Evolutionary conservation across 2,888 invertebrate genomes (phyloP), one percentile per base, ranked within the genome.

Genomic region (Drosophila neonasuta): DNA sequence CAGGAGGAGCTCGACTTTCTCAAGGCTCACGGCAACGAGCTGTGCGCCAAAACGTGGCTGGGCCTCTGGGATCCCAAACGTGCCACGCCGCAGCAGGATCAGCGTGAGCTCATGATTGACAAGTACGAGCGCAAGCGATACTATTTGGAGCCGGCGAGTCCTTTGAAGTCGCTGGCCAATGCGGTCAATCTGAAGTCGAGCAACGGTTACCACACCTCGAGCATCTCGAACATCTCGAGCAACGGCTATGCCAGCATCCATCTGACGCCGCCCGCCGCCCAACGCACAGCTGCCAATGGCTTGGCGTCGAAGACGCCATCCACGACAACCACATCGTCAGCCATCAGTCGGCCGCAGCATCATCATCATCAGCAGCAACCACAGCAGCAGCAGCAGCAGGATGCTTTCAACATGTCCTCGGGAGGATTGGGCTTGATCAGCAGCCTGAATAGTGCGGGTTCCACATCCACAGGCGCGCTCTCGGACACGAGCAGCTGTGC

Each of bases 1-100:
- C 94, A 95, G 81, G 99, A 99, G 86, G 99, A 99, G 92, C 95
- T 99, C 89, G 97, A 98, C 88, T 95, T 96, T 88, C 93, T 99
- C 79, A 95, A 95, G 92, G 92, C 93, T 74, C 95, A 95, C 91
- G 99, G 99, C 80, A 99, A 99, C 92, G 97, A 98, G 93, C 95
- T 96, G 88, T 98, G 98, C 91, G 94, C 95, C 88, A 95, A 95
- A 91, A 95, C 97, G 81, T 99, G 98, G 97, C 92, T 99, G 83
- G 98, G 97, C 8, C 92, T 97, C 54, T 95, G 96, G 92, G 97
- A 97, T 90, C 93, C 94, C 44, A 95, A 96, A 89, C 93, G 94
- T 74, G 95, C 95, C 86, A 97, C 97, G 88, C 97, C 97, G 91
- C 79, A 79, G 58, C 96, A 96, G 91, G 95, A 96, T 90, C 95